A percentile compares a stretch with the other conserved stretches of the same genome.
Conservation (phyloP, 2,797 vertebrate genomes). For the Eulemur mongoz region DNA sequence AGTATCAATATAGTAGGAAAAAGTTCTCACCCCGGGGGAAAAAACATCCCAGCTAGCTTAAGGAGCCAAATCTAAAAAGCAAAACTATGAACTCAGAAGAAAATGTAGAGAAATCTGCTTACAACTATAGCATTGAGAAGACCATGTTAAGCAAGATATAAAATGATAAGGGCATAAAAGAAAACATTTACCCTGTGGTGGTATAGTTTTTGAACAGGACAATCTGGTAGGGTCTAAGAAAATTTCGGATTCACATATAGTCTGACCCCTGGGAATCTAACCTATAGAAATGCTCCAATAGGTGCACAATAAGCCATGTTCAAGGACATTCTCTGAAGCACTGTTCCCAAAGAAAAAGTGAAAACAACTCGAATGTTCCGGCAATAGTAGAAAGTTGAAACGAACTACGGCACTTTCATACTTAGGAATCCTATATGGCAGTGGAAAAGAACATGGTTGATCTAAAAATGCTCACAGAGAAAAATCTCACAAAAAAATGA, state of each 20-base stretch:
- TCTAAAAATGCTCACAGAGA: neutral
- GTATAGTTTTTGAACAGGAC: neutral
- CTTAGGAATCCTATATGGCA: neutral
- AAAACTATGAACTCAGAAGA: neutral
- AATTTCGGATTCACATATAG: neutral
- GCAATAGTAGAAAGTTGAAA: neutral
- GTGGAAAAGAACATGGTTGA: neutral
- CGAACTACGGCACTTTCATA: neutral
- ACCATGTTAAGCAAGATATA: neutral
- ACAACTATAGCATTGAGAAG: neutral
- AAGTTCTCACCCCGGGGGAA: neutral
- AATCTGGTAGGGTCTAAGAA: neutral
- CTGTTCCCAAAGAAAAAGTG: neutral
- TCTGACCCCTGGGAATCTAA: neutral
- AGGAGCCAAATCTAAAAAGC: neutral
- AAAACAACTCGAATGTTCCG: neutral
- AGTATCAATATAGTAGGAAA: neutral
- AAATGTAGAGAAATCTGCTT: neutral
- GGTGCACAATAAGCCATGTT: neutral
- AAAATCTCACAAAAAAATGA: neutral
- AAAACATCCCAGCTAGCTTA: neutral
- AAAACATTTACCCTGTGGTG: neutral
- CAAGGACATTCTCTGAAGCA: neutral
- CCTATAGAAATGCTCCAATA: neutral
- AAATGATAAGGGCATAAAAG: neutral